Base-by-base conservation (phyloP, 2,797 vertebrate species). In the Cephalopachus bancanus region DNA sequence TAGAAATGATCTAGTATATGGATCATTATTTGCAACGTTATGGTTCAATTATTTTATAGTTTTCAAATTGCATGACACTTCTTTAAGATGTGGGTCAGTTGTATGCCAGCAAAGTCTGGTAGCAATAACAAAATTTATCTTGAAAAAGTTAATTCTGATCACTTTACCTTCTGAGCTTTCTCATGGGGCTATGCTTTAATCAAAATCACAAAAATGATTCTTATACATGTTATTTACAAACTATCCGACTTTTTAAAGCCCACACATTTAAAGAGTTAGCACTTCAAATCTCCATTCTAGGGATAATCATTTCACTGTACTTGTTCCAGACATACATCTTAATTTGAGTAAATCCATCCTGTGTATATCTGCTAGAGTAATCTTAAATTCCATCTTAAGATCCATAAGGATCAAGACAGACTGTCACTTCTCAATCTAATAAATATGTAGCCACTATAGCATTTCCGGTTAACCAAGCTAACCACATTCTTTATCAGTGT, bases 71-170 rank as follows among this genome's bases (percentile, higher is more conserved):
- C 17, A 60, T 72, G 81, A 53, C 49, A 69, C 30, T 80, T 93
- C 17, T 72, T 33, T 9, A 91, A 81, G 17, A 49, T 65, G 2
- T 30, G 14, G 22, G 22, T 65, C 84, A 95, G 37, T 20, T 90
- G 49, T 74, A 33, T 44, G 37, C 76, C n/a, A 72, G 11, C 1
- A 69, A 95, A 72, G 49, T 84, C 53, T 37, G 53, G 55, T 26
- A 75, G 7, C 51, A 93, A 64, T 64, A 80, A 93, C 5, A 75
- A 87, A 96, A 84, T 19, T 90, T 10, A 84, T 33, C 19, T 69
- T 67, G 12, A 87, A 59, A 49, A 71, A 72, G 4, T 24, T 86
- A 83, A n/a, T 69, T 72, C 24, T 72, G 17, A 67, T 79, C 7
- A 8, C 62, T 79, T 55, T 88, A 60, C 79, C 60, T 51, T 51